Base-by-base conservation (phyloP, 1,140 invertebrate species). In the Carcinoscorpius rotundicauda region DNA sequence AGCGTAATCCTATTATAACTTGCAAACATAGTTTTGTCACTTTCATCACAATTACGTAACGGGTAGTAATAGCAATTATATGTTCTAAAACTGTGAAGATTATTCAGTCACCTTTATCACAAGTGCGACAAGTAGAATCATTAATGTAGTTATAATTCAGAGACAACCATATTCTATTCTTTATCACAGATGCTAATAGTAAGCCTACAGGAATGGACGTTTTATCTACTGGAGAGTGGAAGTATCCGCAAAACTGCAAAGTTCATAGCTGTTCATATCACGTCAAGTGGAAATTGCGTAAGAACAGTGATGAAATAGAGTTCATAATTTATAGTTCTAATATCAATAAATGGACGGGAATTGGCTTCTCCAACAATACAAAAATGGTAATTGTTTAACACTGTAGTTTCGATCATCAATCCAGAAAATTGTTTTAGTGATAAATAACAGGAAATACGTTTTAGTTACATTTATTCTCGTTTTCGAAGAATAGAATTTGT, bases 321-420 rank as follows among this genome's bases (percentile, higher is more conserved):
- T 98, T 97, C 77, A 88, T 86, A 3, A 86, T 98, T 11, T 82
- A 85, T 11, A 94, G 91, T 0, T 86, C 83, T 8, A 81, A 92
- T 67, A 85, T 82, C 0, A 85, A 92, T 66, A 82, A 83, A 9
- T 98, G 95, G 95, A 95, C 93, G 3, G 95, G 93, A 4, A 90
- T 97, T 68, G 93, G 87, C 8, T 95, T 97, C 76, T 93, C 90
- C 51, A 81, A 90, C 63, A 85, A 92, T 72, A 84, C 85, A 65
- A 86, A 83, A 74, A 95, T 95, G 92, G 86, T 88, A 75, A 81
- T 73, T 69, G 59, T 64, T 58, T 55, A 65, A 57, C 49, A 9
- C n/a, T 62, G 10, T 55, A 55, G 8, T 55, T 9, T 55, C n/a
- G 53, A 55, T 8, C n/a, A 8, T 9, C 8, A 55, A 55, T 9